phyloP scores from a whole-genome alignment of 2,797 vertebrate species.

The Nyctalus aviator region DNA sequence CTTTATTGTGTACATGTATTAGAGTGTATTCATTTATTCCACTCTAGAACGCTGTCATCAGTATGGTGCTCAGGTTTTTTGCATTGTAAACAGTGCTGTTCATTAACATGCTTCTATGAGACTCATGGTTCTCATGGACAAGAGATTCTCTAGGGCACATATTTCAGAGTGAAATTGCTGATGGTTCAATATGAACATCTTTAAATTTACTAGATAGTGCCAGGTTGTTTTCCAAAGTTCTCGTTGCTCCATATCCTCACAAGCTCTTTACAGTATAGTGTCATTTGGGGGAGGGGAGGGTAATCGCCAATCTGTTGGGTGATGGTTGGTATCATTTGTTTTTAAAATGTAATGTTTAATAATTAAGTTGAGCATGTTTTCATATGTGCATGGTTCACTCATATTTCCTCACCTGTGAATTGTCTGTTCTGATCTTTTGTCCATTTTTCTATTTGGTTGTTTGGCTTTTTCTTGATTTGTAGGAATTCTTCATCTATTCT shows the following conservation, averaged over 20 bases:
- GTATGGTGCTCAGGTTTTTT: not conserved
- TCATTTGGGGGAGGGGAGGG: not conserved
- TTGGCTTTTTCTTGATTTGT: constrained; percentile 34
- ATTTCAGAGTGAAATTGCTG: not conserved
- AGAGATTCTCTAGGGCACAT: not conserved
- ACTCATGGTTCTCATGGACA: not conserved
- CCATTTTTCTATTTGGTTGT: constrained; percentile 43
- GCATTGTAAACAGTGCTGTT: not conserved
- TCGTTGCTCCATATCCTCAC: not conserved
- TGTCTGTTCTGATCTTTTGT: constrained; percentile 14
- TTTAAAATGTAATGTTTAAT: not conserved
- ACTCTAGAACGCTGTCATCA: not conserved
- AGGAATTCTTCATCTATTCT: constrained; percentile 3
- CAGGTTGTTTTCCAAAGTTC: not conserved
- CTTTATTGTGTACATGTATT: not conserved
- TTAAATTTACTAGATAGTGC: not conserved
- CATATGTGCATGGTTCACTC: not conserved
- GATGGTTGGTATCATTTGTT: constrained; percentile 34
- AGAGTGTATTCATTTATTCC: not conserved
- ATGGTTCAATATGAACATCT: not conserved
- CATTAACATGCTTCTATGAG: not conserved
- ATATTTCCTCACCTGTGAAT: constrained; percentile 43
- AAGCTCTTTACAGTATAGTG: not conserved
- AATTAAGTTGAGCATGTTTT: constrained; percentile 52
- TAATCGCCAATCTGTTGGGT: not conserved